Evolutionary conservation across 2,888 invertebrate species (phyloP).

Genomic region (Biston stratarius): DNA sequence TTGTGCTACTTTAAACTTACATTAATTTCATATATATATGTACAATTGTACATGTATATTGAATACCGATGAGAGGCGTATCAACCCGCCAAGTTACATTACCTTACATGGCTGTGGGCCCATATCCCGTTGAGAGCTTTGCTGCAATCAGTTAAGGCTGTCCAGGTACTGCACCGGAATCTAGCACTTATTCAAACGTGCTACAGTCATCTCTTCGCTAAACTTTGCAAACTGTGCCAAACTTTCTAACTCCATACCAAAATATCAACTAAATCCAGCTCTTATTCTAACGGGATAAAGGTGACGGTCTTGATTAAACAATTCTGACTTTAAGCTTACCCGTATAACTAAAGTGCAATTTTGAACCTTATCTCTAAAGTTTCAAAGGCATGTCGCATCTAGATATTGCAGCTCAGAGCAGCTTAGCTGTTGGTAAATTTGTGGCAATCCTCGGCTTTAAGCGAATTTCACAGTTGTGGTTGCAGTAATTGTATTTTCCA

Average conservation of each 20-base stretch:
- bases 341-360: slow-evolving; percentile 6
- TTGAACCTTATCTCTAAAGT: slow-evolving; percentile 24
- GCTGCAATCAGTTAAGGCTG: slow-evolving; percentile 59
- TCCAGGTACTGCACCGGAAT: slow-evolving; percentile 26
- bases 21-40: slow-evolving; percentile 8
- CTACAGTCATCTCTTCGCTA: slow-evolving; percentile 2
- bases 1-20: too few relatives aligned
- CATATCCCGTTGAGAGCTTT: slow-evolving; percentile 32
- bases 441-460: slow-evolving; percentile 36
- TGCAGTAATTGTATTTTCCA: slow-evolving; percentile 18
- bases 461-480: slow-evolving; percentile 16
- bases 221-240: neutral
- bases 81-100: slow-evolving; percentile 45
- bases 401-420: slow-evolving; percentile 35
- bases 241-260: slow-evolving; percentile 1
- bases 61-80: too few relatives aligned
- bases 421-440: slow-evolving; percentile 35
- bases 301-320: neutral
- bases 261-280: slow-evolving; percentile 9
- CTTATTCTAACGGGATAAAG: slow-evolving; percentile 10
- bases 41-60: too few relatives aligned
- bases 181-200: slow-evolving; percentile 19
- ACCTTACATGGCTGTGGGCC: slow-evolving; percentile 47
- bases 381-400: slow-evolving; percentile 16
- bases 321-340: neutral